These are phyloP conservation scores for Seriola aureovittata DNA, from an alignment of 2,113 vertebrate genomes.

Conservation along the genomic window DNA sequence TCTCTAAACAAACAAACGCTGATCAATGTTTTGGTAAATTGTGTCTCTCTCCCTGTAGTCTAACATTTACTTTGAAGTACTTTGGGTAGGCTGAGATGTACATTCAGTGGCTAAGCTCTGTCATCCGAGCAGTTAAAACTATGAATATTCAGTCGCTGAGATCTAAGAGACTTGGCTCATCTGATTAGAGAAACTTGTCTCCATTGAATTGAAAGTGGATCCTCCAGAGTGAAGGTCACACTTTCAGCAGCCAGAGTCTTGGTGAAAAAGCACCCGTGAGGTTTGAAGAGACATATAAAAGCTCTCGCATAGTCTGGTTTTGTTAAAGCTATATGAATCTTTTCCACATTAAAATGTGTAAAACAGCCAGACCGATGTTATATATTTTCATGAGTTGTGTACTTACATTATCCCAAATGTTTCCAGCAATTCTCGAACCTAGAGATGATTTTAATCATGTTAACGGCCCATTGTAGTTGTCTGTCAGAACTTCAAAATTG, in stretches of 20 bases:
- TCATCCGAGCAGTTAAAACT: conserved; percentile 19
- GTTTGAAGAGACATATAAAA: neutral
- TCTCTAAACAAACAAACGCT: neutral
- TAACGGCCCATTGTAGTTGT: too few species aligned
- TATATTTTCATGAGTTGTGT: too few species aligned
- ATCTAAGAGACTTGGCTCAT: conserved; percentile 22
- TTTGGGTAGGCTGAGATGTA: neutral
- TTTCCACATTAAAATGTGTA: too few species aligned
- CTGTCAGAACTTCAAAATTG: too few species aligned
- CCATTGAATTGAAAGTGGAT: conserved; percentile 35
- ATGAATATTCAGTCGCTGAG: conserved; percentile 24
- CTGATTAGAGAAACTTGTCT: conserved; percentile 32
- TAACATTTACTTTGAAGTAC: conserved; percentile 25
- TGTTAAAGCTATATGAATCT: too few species aligned
- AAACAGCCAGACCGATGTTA: too few species aligned
- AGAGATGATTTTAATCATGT: too few species aligned
- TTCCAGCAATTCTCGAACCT: too few species aligned
- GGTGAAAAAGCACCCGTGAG: neutral
- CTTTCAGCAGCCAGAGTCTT: neutral
- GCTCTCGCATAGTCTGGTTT: neutral
- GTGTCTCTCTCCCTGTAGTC: neutral
- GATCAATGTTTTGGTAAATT: conserved; percentile 1
- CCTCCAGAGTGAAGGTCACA: conserved; percentile 24
- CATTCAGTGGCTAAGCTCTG: neutral
- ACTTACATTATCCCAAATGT: too few species aligned